Percentiles rank a stretch among this genome's conserved stretches.
These are phyloP conservation scores for Pristionchus japonicus DNA, from an alignment of 2,888 invertebrate species.

Conservation along the genomic window DNA sequence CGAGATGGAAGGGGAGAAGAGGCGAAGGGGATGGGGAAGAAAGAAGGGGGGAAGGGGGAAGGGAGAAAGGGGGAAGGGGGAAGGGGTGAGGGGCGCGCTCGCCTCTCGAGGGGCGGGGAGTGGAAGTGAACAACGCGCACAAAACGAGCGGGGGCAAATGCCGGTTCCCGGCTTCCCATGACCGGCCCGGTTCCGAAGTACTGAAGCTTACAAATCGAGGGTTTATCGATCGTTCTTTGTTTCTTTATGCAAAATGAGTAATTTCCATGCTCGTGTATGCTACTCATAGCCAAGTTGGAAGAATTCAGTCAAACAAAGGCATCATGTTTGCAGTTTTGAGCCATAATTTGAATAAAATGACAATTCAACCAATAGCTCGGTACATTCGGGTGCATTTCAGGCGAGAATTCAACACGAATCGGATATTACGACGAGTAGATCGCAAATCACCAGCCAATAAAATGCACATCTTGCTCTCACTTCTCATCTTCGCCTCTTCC, in stretches of 20 bases:
- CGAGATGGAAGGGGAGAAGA: background rate
- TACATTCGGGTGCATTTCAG: background rate
- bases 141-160: background rate
- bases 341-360: background rate
- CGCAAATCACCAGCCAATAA: background rate
- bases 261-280: too few relatives aligned
- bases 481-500: background rate
- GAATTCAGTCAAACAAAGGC: background rate
- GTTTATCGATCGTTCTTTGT: background rate
- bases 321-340: background rate
- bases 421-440: constrained; percentile 1
- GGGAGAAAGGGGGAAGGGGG: too few relatives aligned
- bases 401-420: background rate
- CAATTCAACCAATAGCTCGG: background rate
- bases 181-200: background rate
- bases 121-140: background rate
- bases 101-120: background rate
- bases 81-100: background rate
- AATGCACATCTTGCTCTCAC: background rate
- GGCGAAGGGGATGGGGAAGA: background rate
- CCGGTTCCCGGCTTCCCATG: background rate
- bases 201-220: too few relatives aligned
- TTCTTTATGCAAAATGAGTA: background rate
- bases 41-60: background rate
- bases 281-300: too few relatives aligned